A percentile compares a stretch with the other conserved stretches of the same genome.
Conservation (phyloP, 2,888 invertebrate species). For the Pristionchus japonicus region DNA sequence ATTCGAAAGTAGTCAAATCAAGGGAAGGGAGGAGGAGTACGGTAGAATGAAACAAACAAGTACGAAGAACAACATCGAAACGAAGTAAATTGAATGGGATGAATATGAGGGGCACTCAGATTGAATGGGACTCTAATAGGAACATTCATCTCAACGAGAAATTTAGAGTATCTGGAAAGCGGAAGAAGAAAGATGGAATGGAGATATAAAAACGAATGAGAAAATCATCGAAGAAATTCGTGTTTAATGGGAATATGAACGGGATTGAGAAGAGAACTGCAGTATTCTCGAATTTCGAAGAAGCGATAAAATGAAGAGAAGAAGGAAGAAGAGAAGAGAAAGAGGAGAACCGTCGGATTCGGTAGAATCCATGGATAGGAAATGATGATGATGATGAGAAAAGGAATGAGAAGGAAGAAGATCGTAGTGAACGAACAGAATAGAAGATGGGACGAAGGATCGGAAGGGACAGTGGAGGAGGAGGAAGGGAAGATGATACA, state of each 20-base stretch:
- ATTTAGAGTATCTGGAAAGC: not conserved
- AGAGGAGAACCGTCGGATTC: not conserved
- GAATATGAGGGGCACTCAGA: not conserved
- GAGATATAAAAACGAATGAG: conserved; percentile 22
- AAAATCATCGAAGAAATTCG: not conserved
- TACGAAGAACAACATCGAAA: not conserved
- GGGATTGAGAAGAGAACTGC: not conserved
- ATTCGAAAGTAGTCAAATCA: not conserved
- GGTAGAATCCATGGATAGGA: not conserved
- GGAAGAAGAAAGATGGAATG: not conserved
- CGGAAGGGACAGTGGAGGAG: not conserved
- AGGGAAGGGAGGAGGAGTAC: not conserved
- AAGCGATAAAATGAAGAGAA: not conserved
- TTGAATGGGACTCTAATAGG: conserved; percentile 11
- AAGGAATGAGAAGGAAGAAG: not conserved
- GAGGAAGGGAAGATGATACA: conserved; percentile 23
- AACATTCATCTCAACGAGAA: not conserved
- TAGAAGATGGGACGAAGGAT: not conserved
- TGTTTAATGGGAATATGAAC: not conserved
- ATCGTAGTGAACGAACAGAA: not conserved
- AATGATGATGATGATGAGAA: not conserved
- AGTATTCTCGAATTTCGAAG: not conserved
- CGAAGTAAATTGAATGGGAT: not conserved
- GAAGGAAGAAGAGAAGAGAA: not conserved
- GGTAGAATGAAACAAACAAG: not conserved